phyloP scores from a whole-genome alignment of 2,797 vertebrate genomes.

The Sarcophilus harrisii region DNA sequence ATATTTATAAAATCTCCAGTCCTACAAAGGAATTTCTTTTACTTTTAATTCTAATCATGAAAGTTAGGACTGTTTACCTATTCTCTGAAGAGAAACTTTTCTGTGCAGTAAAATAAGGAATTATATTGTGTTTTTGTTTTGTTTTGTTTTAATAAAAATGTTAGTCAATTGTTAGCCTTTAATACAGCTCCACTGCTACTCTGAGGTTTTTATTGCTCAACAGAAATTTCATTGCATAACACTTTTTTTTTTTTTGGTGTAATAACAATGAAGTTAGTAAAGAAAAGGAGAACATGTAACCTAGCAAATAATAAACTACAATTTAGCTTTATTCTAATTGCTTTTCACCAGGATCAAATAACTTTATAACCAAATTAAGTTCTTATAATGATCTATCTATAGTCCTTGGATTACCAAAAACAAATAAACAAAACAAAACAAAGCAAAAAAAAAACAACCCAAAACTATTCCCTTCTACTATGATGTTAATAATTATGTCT shows the following conservation, averaged over 20 bases:
- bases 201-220: constrained; percentile 23
- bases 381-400: not conserved
- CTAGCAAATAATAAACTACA: constrained; percentile 46
- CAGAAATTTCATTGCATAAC: constrained; percentile 12
- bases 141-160: constrained; percentile 18
- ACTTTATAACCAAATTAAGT: not conserved
- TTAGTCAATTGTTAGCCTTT: constrained; percentile 44
- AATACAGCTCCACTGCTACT: constrained; percentile 3
- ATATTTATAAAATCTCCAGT: constrained; percentile 64
- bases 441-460: no score
- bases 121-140: not conserved
- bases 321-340: constrained; percentile 27
- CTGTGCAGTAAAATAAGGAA: not conserved
- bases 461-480: not conserved
- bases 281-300: not conserved
- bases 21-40: constrained; percentile 37
- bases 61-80: constrained; percentile 52
- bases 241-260: not conserved
- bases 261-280: constrained; percentile 42
- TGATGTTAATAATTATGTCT: rapidly evolving
- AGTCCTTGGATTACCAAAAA: constrained; percentile 1
- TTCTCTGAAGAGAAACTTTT: constrained; percentile 57
- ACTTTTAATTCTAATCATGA: constrained; percentile 65
- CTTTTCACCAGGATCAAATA: constrained; percentile 39
- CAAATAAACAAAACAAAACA: no score